Percentiles rank a stretch among this genome's conserved stretches.
Evolutionary conservation across 2,888 invertebrate species (phyloP).

Genomic region (Itoplectis maculator): DNA sequence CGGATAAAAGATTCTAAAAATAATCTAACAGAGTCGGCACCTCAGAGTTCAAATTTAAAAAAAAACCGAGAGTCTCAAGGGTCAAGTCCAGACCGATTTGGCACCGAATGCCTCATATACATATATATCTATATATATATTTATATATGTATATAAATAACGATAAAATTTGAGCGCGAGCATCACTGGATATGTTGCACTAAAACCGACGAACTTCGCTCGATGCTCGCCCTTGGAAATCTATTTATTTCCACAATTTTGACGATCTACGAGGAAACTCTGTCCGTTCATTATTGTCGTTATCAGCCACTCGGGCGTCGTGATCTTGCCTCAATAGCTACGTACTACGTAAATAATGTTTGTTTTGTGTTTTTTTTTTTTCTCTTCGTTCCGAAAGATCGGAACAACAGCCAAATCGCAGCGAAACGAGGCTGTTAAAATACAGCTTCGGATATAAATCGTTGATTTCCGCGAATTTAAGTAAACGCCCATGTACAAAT

Average conservation of each 20-base stretch:
- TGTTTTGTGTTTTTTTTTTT: neutral
- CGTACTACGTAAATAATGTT: constrained; percentile 1
- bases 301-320: neutral
- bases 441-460: constrained; percentile 49
- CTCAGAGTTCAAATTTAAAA: no score
- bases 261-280: neutral
- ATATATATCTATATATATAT: neutral
- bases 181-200: constrained; percentile 11
- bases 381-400: no score
- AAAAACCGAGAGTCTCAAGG: no score
- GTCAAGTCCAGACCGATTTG: no score
- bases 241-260: neutral
- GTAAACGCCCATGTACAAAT: constrained; percentile 60
- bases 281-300: constrained; percentile 11
- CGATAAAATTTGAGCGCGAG: constrained; percentile 8
- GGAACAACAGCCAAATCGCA: neutral
- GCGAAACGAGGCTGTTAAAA: constrained; percentile 10
- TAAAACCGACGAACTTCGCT: neutral
- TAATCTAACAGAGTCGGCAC: no score
- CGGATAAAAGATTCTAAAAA: no score
- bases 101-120: neutral
- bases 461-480: constrained; percentile 46
- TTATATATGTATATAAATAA: neutral
- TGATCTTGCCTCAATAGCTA: constrained; percentile 27
- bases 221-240: neutral